phyloP scores from a whole-genome alignment of 1,140 invertebrate genomes.

The Temnothorax curvispinosus region DNA sequence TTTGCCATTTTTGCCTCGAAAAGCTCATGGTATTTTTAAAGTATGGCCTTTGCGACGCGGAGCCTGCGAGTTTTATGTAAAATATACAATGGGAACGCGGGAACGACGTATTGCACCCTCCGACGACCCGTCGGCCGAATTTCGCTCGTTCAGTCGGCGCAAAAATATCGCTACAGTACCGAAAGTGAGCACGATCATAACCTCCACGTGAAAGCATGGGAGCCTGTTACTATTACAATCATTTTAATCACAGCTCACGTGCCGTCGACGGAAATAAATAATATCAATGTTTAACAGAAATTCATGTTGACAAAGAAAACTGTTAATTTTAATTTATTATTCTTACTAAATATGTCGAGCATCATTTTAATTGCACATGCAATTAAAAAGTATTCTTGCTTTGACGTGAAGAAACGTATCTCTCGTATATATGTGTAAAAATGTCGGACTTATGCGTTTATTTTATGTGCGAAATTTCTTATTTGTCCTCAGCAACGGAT shows the following conservation, averaged over 20 bases:
- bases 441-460: neutral
- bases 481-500: conserved; percentile 57
- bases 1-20: conserved; percentile 23
- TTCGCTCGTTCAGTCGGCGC: conserved; percentile 64
- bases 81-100: conserved; percentile 76
- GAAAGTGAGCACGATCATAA: conserved; percentile 72
- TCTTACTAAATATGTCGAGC: neutral
- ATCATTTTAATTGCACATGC: neutral
- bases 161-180: conserved; percentile 74
- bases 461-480: neutral
- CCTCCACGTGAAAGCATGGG: conserved; percentile 46
- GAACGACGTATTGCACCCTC: conserved; percentile 67
- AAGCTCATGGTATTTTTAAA: conserved; percentile 64
- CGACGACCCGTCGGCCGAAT: conserved; percentile 66
- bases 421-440: neutral
- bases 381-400: neutral
- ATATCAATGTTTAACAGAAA: neutral
- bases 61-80: conserved; percentile 78
- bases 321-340: conserved; percentile 9
- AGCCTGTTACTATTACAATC: neutral
- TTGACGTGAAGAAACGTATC: neutral
- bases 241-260: neutral
- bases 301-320: neutral
- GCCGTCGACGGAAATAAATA: neutral
- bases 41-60: conserved; percentile 79